Percentiles rank a stretch among this genome's conserved stretches.
Conservation (phyloP, 2,113 vertebrate species). For the Acrocephalus arundinaceus region DNA sequence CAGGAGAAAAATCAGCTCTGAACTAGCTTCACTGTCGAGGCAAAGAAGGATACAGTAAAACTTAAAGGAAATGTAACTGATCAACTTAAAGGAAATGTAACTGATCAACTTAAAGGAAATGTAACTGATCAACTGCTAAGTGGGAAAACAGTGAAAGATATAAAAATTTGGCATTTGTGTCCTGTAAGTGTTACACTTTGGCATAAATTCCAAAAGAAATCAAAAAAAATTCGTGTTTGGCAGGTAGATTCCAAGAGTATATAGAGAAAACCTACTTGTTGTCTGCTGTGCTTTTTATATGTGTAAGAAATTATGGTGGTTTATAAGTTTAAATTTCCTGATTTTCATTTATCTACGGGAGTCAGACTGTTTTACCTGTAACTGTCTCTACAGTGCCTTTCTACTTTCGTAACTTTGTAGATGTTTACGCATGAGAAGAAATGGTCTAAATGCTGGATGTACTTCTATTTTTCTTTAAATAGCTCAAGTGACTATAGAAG, state of each 20-base stretch:
- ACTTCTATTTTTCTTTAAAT: neutral
- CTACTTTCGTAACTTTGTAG: neutral
- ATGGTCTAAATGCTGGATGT: neutral
- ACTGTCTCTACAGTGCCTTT: neutral
- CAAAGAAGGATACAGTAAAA: neutral
- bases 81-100: neutral
- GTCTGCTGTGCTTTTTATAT: neutral
- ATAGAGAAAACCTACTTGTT: neutral
- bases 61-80: neutral
- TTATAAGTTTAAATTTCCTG: neutral
- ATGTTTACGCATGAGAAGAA: neutral
- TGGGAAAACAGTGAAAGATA: neutral
- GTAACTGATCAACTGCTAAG: neutral
- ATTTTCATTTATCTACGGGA: neutral
- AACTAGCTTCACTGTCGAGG: neutral
- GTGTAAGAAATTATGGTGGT: neutral
- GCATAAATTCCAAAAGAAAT: neutral
- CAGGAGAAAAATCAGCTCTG: neutral
- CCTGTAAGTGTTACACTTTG: neutral
- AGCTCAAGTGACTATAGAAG: conserved; percentile 97
- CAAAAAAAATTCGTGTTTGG: neutral
- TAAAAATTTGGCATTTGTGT: neutral
- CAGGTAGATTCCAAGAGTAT: neutral
- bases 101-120: neutral
- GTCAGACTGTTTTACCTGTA: neutral